These are phyloP conservation scores for Ambastaia sidthimunki DNA, from an alignment of 2,797 vertebrate genomes.

Conservation along the genomic window DNA sequence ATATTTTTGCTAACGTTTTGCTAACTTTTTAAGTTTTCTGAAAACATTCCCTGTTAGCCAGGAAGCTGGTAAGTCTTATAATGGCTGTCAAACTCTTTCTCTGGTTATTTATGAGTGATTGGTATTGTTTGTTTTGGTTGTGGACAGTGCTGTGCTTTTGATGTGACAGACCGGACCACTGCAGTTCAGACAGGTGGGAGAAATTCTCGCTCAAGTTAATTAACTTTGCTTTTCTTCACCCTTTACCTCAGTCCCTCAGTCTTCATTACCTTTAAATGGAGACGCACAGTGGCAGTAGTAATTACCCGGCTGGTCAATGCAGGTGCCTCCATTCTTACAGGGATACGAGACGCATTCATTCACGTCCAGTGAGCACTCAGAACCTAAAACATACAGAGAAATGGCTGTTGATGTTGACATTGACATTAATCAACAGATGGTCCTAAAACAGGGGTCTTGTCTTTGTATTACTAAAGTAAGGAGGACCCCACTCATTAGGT, in stretches of 20 bases:
- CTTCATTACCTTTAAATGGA: constrained; percentile 93
- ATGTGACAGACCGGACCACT: constrained; percentile 73
- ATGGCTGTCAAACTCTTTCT: constrained; percentile 11
- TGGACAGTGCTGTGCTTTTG: constrained; percentile 74
- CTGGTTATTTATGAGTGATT: constrained; percentile 34
- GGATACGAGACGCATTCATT: constrained; percentile 81
- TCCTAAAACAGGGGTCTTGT: no score
- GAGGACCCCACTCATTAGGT: no score
- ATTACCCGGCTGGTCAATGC: constrained; percentile 87
- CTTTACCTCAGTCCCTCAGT: constrained; percentile 70
- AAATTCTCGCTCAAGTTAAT: constrained; percentile 86
- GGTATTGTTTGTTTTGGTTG: constrained; percentile 53
- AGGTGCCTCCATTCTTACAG: constrained; percentile 83
- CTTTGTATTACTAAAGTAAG: no score
- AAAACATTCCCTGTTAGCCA: no score
- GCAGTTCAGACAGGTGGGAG: constrained; percentile 82
- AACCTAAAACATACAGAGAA: constrained; percentile 65
- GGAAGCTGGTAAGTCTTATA: background rate
- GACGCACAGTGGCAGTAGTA: constrained; percentile 85
- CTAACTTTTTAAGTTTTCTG: no score
- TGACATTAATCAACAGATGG: background rate
- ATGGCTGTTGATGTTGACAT: background rate
- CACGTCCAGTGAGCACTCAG: constrained; percentile 79
- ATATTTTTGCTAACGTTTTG: no score
- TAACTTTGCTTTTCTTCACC: constrained; percentile 79